These are phyloP conservation scores for Morus bassanus DNA, from an alignment of 2,797 vertebrate genomes.

Conservation along the genomic window DNA sequence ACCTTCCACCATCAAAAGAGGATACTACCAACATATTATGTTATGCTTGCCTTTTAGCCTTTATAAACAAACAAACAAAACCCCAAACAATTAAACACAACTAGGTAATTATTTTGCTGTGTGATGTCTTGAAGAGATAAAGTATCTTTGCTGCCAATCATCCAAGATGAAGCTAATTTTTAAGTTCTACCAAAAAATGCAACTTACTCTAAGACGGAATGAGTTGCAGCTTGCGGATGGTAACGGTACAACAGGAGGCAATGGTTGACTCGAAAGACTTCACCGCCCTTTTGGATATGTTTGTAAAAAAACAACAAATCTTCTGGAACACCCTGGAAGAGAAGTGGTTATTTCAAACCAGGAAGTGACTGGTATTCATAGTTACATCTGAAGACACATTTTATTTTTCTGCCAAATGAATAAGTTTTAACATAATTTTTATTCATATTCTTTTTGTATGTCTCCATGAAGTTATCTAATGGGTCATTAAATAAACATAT, in stretches of 20 bases:
- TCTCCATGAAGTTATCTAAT: background rate
- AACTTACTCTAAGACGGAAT: conserved; percentile 87
- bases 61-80: background rate
- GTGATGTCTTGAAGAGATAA: background rate
- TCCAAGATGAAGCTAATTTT: background rate
- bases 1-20: background rate
- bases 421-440: background rate
- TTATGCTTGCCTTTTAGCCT: background rate
- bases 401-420: background rate
- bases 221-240: conserved; percentile 84
- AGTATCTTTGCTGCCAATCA: background rate
- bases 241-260: conserved; percentile 89
- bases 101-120: background rate
- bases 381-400: background rate
- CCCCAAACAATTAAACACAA: background rate
- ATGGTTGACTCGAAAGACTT: conserved; percentile 79
- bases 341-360: background rate
- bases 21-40: background rate
- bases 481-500: background rate
- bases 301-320: conserved; percentile 93
- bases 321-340: conserved; percentile 88
- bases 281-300: conserved; percentile 83
- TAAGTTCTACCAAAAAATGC: background rate
- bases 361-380: background rate
- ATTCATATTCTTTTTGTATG: background rate